A percentile compares a stretch with the other conserved stretches of the same genome.
Conservation (phyloP, 2,113 vertebrate genomes). For the Myotis lucifugus region DNA sequence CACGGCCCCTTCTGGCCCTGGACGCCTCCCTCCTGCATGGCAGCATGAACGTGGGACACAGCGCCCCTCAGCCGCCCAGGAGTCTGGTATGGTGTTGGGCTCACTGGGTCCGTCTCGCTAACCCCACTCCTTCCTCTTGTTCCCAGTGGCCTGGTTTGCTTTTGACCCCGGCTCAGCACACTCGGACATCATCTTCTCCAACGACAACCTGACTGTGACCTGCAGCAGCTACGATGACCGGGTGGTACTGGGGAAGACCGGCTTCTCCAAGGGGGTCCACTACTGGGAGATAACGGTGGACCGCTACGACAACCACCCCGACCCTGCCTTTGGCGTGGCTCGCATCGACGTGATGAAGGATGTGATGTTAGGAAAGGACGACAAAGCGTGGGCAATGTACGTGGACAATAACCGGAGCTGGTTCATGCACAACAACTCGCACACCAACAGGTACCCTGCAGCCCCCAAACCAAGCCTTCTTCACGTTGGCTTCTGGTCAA, state of each 20-base stretch:
- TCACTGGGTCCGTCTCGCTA: rapidly evolving
- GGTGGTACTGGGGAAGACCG: constrained; percentile 94
- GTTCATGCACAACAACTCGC: constrained; percentile 99
- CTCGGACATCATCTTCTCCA: constrained; percentile 97
- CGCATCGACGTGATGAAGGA: constrained; percentile 95
- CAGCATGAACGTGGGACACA: constrained; percentile 65
- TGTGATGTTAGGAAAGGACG: constrained; percentile 98
- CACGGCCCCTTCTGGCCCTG: background rate
- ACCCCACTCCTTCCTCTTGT: constrained; percentile 55
- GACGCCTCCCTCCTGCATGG: constrained; percentile 71
- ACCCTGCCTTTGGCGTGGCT: constrained; percentile 96
- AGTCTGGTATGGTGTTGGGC: rapidly evolving
- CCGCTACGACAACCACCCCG: constrained; percentile 98
- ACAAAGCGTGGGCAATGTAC: constrained; percentile 99
- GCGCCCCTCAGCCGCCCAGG: background rate
- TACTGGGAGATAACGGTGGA: constrained; percentile 98
- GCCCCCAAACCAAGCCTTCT: constrained; percentile 46
- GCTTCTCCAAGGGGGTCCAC: constrained; percentile 96
- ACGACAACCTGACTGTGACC: constrained; percentile 98
- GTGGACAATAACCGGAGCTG: constrained; percentile 99
- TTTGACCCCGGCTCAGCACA: constrained; percentile 95
- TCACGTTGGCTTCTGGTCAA: constrained; percentile 29
- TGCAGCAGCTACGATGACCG: constrained; percentile 99
- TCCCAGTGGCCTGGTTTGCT: constrained; percentile 95
- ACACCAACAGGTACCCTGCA: constrained; percentile 95